These are phyloP conservation scores for Amazona finschi DNA, from an alignment of 2,797 vertebrate genomes.

Conservation along the genomic window DNA sequence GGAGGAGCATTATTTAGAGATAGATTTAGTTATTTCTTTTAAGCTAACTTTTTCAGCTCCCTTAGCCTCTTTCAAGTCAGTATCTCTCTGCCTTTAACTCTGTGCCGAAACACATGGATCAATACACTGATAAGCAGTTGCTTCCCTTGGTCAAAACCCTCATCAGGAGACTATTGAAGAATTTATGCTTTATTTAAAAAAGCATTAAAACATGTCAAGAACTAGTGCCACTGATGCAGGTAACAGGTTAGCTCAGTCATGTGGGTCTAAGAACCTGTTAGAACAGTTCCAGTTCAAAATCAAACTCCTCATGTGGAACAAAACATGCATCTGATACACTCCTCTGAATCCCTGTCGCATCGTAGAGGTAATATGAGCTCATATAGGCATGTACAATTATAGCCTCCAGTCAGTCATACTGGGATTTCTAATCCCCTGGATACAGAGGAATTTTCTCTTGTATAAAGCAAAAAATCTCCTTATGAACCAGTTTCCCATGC, in stretches of 20 bases:
- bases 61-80: not conserved
- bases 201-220: not conserved
- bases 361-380: not conserved
- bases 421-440: conserved; percentile 31
- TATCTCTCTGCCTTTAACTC: not conserved
- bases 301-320: not conserved
- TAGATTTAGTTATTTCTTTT: not conserved
- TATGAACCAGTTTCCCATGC: conserved; percentile 12
- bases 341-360: not conserved
- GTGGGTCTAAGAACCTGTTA: not conserved
- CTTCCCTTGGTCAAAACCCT: not conserved
- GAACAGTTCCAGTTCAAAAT: not conserved
- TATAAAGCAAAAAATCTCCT: conserved; percentile 7
- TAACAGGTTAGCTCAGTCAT: not conserved
- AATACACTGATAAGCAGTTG: not conserved
- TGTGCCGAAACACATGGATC: not conserved
- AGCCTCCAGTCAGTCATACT: conserved; percentile 24
- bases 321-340: not conserved
- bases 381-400: not conserved
- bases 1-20: not conserved
- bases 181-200: not conserved
- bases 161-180: not conserved
- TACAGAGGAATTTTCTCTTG: not conserved
- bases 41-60: not conserved
- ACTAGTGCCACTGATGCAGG: not conserved